Evolutionary conservation across 2,113 vertebrate genomes (phyloP).

Genomic region (Euleptes europaea): DNA sequence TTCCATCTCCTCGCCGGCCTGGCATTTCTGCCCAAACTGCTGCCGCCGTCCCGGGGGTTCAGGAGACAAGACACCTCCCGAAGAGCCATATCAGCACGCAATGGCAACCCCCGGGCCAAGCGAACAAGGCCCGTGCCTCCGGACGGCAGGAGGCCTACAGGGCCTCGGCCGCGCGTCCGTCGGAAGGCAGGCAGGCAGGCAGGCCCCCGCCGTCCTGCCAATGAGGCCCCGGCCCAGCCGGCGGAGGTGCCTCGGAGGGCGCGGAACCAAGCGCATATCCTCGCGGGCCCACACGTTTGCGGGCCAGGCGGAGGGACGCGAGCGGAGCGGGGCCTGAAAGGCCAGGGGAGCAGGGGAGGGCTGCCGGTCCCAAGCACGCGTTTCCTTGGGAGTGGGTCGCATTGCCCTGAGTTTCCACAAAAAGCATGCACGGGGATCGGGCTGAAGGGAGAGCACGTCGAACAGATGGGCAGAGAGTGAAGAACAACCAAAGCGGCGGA

Average conservation of each 20-base stretch:
- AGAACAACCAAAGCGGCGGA: neutral
- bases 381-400: too few relatives aligned
- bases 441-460: neutral
- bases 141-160: neutral
- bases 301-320: too few relatives aligned
- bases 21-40: neutral
- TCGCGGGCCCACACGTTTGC: neutral
- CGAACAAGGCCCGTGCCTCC: neutral
- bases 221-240: neutral
- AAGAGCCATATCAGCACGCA: neutral
- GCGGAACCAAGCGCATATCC: neutral
- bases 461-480: neutral
- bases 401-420: too few relatives aligned
- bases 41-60: neutral
- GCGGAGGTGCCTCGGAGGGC: neutral
- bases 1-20: neutral
- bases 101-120: neutral
- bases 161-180: neutral
- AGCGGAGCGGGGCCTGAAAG: neutral
- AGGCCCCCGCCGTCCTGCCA: neutral
- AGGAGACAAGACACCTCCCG: neutral
- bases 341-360: neutral
- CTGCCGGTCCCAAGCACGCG: too few relatives aligned
- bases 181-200: neutral
- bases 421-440: neutral